Conservation (phyloP, 2,797 vertebrate genomes). For the Sebastes diploproa region DNA sequence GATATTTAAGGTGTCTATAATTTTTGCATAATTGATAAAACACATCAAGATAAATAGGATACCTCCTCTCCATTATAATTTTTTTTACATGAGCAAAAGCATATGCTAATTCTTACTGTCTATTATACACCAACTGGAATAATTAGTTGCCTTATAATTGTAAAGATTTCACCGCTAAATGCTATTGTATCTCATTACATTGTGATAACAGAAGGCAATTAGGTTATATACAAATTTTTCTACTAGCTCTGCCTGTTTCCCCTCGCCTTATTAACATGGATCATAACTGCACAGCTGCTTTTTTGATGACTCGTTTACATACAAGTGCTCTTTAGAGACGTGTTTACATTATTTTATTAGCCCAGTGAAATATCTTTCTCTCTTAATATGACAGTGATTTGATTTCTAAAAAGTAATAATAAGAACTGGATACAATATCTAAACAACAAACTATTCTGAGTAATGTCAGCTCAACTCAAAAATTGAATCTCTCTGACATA, state of each 20-base stretch:
- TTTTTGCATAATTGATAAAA: neutral
- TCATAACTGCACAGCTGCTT: conserved; percentile 53
- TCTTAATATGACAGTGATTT: conserved; percentile 7
- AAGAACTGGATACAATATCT: neutral
- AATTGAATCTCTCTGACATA: neutral
- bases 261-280: conserved; percentile 29
- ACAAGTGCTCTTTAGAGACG: conserved; percentile 16
- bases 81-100: neutral
- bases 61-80: neutral
- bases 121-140: conserved; percentile 22
- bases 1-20: neutral
- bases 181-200: conserved; percentile 23
- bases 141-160: conserved; percentile 26
- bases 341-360: conserved; percentile 21
- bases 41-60: neutral
- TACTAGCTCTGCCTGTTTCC: conserved; percentile 30
- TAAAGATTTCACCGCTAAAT: conserved; percentile 3
- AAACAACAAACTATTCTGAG: neutral
- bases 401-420: neutral
- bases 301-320: conserved; percentile 39
- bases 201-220: conserved; percentile 46
- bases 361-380: conserved; percentile 2
- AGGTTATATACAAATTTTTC: conserved; percentile 24
- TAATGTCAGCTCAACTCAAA: neutral
- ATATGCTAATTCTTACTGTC: neutral